These are phyloP conservation scores for Netelia fuscicornis DNA, from an alignment of 2,888 invertebrate genomes.

Conservation along the genomic window DNA sequence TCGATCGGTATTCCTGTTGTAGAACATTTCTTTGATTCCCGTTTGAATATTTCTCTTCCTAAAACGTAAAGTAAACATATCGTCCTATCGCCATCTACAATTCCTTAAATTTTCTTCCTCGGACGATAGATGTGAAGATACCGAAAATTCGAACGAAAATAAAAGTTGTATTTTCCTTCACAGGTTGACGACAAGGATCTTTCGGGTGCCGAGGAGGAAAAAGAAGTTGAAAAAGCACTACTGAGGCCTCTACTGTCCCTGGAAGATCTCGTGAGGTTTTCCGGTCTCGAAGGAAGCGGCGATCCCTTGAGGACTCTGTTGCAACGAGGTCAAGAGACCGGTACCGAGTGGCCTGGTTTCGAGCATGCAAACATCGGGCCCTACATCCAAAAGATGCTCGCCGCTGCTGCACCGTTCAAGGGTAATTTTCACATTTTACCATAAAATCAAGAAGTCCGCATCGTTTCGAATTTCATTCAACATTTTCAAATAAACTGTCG, in stretches of 20 bases:
- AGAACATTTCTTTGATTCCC: background rate
- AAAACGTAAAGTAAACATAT: background rate
- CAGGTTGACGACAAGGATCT: slow-evolving; percentile 87
- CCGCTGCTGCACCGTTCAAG: slow-evolving; percentile 83
- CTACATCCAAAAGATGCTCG: slow-evolving; percentile 86
- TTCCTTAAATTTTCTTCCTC: slow-evolving; percentile 28
- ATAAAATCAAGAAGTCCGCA: background rate
- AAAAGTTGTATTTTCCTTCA: slow-evolving; percentile 67
- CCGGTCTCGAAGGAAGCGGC: slow-evolving; percentile 85
- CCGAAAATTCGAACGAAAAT: slow-evolving; percentile 74
- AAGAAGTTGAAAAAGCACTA: slow-evolving; percentile 87
- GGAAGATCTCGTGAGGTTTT: slow-evolving; percentile 87
- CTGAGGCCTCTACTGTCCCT: slow-evolving; percentile 87
- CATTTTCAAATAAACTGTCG: no score
- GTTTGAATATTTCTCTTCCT: no score
- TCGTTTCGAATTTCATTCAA: background rate
- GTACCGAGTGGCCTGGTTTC: slow-evolving; percentile 85
- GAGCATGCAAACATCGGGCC: slow-evolving; percentile 86
- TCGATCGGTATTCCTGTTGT: background rate
- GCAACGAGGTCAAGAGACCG: slow-evolving; percentile 85
- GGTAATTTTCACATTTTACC: slow-evolving; percentile 72
- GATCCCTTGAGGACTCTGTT: slow-evolving; percentile 86
- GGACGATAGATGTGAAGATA: slow-evolving; percentile 40
- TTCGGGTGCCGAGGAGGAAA: slow-evolving; percentile 87
- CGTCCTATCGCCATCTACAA: slow-evolving; percentile 39